phyloP scores from a whole-genome alignment of 2,797 vertebrate genomes.

The Chlorospingus flavigularis region DNA sequence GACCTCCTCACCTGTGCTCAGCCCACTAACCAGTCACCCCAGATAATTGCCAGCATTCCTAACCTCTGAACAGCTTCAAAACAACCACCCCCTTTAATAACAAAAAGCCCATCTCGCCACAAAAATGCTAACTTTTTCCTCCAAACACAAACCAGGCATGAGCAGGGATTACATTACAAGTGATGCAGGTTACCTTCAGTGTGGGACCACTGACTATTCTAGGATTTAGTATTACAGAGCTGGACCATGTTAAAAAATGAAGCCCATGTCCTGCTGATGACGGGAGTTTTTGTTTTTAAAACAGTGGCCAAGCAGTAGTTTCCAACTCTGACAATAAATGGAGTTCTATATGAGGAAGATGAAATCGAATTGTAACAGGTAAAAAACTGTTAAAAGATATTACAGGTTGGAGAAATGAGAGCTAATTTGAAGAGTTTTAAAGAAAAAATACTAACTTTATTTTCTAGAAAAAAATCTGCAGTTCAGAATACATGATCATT shows the following conservation, averaged over 20 bases:
- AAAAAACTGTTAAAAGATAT: neutral
- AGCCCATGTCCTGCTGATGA: neutral
- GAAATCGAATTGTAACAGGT: neutral
- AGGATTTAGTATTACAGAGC: neutral
- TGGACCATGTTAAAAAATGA: neutral
- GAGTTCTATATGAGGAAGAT: neutral
- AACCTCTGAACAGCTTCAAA: slow-evolving; percentile 23
- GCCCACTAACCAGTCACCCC: neutral
- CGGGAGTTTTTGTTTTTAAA: neutral
- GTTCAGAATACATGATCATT: neutral
- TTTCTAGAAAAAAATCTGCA: neutral
- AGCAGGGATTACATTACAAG: neutral
- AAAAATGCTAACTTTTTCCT: neutral
- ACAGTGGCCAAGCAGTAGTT: neutral
- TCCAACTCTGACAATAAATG: neutral
- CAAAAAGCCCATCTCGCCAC: neutral
- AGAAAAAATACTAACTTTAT: neutral
- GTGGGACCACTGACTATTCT: neutral
- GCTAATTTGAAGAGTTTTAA: neutral
- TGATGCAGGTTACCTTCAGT: neutral
- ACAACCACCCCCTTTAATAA: neutral
- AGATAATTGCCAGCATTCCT: slow-evolving; percentile 22
- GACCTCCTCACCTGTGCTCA: slow-evolving; percentile 15
- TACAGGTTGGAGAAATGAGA: neutral
- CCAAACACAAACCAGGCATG: neutral